Evolutionary conservation across 2,113 vertebrate species (phyloP), one percentile per base, ranked within the genome.

Genomic region (Sander lucioperca): DNA sequence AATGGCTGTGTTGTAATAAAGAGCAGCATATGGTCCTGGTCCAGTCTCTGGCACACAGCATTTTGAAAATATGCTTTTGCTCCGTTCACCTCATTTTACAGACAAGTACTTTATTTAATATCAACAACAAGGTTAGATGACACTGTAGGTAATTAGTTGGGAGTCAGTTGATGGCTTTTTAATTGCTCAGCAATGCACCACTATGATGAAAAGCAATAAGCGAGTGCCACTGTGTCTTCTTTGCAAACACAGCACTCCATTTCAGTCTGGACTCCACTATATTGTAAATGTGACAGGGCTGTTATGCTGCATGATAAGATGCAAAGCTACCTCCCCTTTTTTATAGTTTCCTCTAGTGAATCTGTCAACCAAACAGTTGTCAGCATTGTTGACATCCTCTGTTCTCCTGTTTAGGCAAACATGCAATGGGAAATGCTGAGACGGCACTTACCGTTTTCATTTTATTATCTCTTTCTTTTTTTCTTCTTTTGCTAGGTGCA

Each of bases 81-180:
- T 85, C 56, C 19, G 18, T 77, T 85, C 76, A 74, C 83, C 81
- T 89, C 88, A 83, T 86, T 94, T 91, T 88, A 87, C 48, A 85
- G 83, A 89, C 82, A 86, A 82, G 73, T 77, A 82, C 80, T 89
- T 91, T 87, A 86, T 90, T 88, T 86, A 88, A 86, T 88, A 88
- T 81, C 64, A 89, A 88, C 73, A 90, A 88, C 80, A 92, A 89
- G 85, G 85, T 88, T 81, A 83, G 77, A 83, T 86, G 85, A 88
- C 89, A 88, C 75, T 82, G 87, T 83, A 82, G 54, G 81, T 93
- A 93, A 94, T 94, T 93, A 89, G 87, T 71, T 88, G 79, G 81
- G 84, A 78, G 85, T 82, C 83, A 67, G 78, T 75, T 89, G 91
- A 93, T 94, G 77, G 84, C 76, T 93, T 94, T 93, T 90, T 94